phyloP scores from a whole-genome alignment of 2,113 vertebrate genomes.

The Rhabdomys dilectus region DNA sequence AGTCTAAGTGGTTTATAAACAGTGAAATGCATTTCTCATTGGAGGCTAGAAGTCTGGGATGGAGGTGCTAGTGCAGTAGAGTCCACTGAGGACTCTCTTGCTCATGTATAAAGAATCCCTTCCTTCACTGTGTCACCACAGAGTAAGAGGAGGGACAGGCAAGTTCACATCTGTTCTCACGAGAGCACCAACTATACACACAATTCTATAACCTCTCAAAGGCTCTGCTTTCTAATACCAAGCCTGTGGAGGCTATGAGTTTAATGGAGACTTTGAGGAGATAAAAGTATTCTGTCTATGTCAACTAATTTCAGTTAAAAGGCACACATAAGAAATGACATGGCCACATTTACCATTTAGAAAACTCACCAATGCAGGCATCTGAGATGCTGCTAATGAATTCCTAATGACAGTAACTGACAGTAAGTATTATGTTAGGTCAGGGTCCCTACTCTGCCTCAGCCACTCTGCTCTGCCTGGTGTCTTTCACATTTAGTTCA shows the following conservation, averaged over 20 bases:
- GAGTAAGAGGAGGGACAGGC: not conserved
- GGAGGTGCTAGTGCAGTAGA: not conserved
- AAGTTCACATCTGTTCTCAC: not conserved
- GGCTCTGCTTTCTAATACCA: not conserved
- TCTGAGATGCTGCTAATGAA: not conserved
- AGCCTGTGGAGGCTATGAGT: not conserved
- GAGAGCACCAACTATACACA: not conserved
- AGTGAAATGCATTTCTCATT: not conserved
- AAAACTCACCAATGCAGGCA: not conserved
- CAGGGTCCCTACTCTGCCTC: not conserved
- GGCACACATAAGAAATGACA: not conserved
- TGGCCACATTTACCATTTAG: not conserved
- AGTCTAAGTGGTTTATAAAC: not conserved
- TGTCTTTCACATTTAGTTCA: not conserved
- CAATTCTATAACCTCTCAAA: not conserved
- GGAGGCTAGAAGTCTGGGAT: not conserved
- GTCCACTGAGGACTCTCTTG: not conserved
- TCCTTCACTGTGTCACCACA: not conserved
- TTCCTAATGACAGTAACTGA: not conserved
- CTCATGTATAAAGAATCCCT: not conserved
- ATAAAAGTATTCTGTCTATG: not conserved
- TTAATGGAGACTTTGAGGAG: not conserved
- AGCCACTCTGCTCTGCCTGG: not conserved
- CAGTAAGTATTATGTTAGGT: not conserved
- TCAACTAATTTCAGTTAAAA: not conserved